Evolutionary conservation across 2,113 vertebrate species (phyloP).

Genomic region (Fukomys damarensis): DNA sequence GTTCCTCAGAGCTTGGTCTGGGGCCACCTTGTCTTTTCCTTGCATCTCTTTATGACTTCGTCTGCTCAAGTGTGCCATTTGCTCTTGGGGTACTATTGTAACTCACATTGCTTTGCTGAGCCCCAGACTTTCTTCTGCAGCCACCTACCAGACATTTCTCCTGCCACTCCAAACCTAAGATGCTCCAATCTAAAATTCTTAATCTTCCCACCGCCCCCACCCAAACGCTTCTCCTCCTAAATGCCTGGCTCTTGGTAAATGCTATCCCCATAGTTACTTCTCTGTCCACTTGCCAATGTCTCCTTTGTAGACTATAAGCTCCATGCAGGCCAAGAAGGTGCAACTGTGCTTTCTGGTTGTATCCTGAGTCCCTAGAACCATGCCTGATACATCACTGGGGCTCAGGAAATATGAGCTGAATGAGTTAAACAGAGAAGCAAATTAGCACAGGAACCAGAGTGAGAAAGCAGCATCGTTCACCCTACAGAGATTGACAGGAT

Average conservation of each 20-base stretch:
- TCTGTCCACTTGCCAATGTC: not conserved
- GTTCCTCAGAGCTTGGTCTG: conserved; percentile 55
- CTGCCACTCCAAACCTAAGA: not conserved
- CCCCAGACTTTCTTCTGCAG: not conserved
- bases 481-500: not conserved
- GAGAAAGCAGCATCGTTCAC: conserved; percentile 22
- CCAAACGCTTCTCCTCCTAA: not conserved
- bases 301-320: not conserved
- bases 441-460: not conserved
- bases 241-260: not conserved
- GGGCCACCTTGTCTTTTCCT: conserved; percentile 60
- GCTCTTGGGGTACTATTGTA: conserved; percentile 46
- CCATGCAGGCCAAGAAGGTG: not conserved
- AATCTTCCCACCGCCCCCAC: not conserved
- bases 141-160: not conserved
- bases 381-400: not conserved
- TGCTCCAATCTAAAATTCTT: not conserved
- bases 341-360: not conserved
- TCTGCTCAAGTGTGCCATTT: conserved; percentile 14
- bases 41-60: conserved; percentile 58
- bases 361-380: not conserved
- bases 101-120: conserved; percentile 22
- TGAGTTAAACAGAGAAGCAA: conserved; percentile 5
- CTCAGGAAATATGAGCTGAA: not conserved
- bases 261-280: not conserved